These are phyloP conservation scores for Chromoteleia sp. DNA, from an alignment of 2,888 invertebrate genomes.

Conservation along the genomic window DNA sequence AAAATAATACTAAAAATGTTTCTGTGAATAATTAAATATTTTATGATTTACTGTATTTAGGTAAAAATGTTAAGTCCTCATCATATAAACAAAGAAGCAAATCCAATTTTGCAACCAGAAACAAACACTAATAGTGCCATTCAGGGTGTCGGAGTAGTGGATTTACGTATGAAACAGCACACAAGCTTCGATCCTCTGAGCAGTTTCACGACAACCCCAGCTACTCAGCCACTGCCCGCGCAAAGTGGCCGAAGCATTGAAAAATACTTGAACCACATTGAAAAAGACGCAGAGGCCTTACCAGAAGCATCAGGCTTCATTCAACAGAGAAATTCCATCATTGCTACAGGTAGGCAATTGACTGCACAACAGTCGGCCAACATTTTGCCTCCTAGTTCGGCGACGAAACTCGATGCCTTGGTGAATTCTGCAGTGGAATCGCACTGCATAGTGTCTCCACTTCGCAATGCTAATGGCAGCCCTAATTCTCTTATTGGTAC, in stretches of 20 bases:
- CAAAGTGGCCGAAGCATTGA: constrained; percentile 87
- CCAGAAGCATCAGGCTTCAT: constrained; percentile 69
- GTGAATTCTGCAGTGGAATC: constrained; percentile 86
- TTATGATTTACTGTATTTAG: constrained; percentile 35
- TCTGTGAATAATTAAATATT: too few species aligned
- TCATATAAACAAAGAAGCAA: constrained; percentile 80
- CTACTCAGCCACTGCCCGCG: constrained; percentile 84
- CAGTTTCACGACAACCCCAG: constrained; percentile 83
- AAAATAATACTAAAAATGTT: background rate
- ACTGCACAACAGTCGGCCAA: constrained; percentile 68
- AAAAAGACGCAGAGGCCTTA: constrained; percentile 78
- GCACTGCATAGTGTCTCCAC: constrained; percentile 84
- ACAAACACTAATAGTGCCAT: constrained; percentile 74
- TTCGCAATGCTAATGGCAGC: constrained; percentile 80
- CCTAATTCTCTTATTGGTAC: constrained; percentile 82
- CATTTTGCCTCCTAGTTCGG: constrained; percentile 64
- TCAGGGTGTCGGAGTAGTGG: constrained; percentile 86
- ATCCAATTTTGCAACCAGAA: constrained; percentile 74
- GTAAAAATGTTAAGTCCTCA: constrained; percentile 82
- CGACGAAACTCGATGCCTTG: constrained; percentile 82
- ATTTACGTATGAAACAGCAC: constrained; percentile 89
- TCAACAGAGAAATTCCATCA: constrained; percentile 81
- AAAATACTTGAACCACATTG: constrained; percentile 86
- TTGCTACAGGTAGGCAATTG: constrained; percentile 76
- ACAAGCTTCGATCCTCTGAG: constrained; percentile 77